A percentile compares a stretch with the other conserved stretches of the same genome.
Conservation (phyloP, 2,888 invertebrate species). For the Melanchra persicariae region DNA sequence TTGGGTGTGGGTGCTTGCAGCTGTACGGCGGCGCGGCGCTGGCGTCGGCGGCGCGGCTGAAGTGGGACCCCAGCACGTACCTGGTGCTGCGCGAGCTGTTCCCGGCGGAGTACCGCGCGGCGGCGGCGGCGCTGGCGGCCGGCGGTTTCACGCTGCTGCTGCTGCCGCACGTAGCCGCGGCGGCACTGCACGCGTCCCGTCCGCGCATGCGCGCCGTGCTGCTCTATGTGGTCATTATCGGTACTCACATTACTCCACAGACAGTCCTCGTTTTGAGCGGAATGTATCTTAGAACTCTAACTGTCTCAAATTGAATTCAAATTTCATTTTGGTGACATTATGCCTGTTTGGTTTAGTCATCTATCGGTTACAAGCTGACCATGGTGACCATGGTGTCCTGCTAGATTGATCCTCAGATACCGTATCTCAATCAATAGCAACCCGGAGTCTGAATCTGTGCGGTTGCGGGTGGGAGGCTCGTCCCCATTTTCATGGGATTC, state of each 20-base stretch:
- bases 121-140: conserved; percentile 64
- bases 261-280: not conserved
- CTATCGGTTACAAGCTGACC: not conserved
- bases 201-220: conserved; percentile 44
- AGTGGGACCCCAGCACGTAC: conserved; percentile 86
- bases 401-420: too few species aligned
- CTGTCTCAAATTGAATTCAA: not conserved
- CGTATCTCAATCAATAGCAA: not conserved
- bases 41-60: conserved; percentile 81
- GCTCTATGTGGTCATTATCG: conserved; percentile 63
- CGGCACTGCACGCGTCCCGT: conserved; percentile 48
- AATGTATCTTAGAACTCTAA: not conserved
- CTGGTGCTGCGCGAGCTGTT: conserved; percentile 74
- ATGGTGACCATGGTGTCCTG: too few species aligned
- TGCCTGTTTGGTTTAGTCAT: not conserved
- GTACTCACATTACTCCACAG: not conserved
- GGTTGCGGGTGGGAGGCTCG: not conserved
- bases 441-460: not conserved
- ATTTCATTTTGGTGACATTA: not conserved
- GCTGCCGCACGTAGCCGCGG: conserved; percentile 74
- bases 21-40: conserved; percentile 79
- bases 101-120: conserved; percentile 74
- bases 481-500: not conserved
- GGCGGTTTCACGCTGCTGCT: conserved; percentile 69
- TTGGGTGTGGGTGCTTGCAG: conserved; percentile 54